These are phyloP conservation scores for Octodonta nipae DNA, from an alignment of 2,888 invertebrate genomes.

Conservation along the genomic window DNA sequence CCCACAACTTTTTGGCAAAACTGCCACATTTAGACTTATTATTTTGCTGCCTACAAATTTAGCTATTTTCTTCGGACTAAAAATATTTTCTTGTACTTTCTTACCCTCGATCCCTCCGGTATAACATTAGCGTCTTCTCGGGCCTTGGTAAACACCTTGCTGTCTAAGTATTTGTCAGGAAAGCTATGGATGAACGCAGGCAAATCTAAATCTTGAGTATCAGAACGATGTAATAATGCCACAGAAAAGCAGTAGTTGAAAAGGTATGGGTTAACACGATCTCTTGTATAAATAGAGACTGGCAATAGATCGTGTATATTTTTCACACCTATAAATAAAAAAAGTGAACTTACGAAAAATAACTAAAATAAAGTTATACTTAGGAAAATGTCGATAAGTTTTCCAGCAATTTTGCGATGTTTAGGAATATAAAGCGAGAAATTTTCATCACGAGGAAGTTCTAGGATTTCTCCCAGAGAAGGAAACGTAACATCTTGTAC, in stretches of 20 bases:
- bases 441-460: too few relatives aligned
- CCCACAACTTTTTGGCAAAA: too few relatives aligned
- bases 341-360: too few relatives aligned
- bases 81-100: too few relatives aligned
- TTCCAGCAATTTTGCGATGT: constrained; percentile 57
- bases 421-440: constrained; percentile 63
- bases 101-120: constrained; percentile 18
- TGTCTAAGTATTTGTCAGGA: constrained; percentile 71
- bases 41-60: too few relatives aligned
- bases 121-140: constrained; percentile 55
- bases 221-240: constrained; percentile 57
- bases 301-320: constrained; percentile 57
- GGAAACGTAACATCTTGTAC: too few relatives aligned
- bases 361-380: too few relatives aligned
- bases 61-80: too few relatives aligned
- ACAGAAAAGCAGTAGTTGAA: constrained; percentile 70
- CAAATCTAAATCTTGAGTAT: constrained; percentile 54
- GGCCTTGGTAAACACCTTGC: constrained; percentile 54
- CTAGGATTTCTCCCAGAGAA: too few relatives aligned
- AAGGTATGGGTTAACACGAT: constrained; percentile 63
- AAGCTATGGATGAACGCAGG: constrained; percentile 67
- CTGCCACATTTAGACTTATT: too few relatives aligned
- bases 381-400: constrained; percentile 56
- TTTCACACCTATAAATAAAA: constrained; percentile 50
- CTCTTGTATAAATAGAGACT: constrained; percentile 54